Evolutionary conservation across 2,797 vertebrate species (phyloP).

Genomic region (Arnoldichthys spilopterus): DNA sequence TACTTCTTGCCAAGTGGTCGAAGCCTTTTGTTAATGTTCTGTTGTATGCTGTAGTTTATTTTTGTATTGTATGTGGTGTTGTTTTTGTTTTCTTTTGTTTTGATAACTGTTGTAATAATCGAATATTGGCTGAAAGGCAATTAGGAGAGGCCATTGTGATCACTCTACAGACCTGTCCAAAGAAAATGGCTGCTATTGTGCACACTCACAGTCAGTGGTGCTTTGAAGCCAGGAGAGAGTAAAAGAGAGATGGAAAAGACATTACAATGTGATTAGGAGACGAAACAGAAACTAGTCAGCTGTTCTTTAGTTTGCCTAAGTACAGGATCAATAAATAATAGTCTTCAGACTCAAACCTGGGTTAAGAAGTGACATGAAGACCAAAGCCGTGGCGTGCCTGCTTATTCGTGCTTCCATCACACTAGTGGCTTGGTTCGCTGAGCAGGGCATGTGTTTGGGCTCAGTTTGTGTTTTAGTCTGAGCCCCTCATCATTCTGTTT

Average conservation of each 20-base stretch:
- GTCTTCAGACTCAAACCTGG: slow-evolving; percentile 36
- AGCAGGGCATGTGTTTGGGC: slow-evolving; percentile 32
- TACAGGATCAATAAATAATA: slow-evolving; percentile 3
- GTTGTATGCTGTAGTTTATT: slow-evolving; percentile 35
- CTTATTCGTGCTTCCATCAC: slow-evolving; percentile 17
- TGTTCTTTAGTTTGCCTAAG: slow-evolving; percentile 7
- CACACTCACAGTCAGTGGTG: slow-evolving; percentile 12
- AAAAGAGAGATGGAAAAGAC: not conserved
- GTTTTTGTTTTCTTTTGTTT: slow-evolving; percentile 1
- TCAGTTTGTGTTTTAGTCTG: slow-evolving; percentile 21
- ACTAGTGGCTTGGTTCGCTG: slow-evolving; percentile 39
- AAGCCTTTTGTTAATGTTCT: slow-evolving; percentile 22
- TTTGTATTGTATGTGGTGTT: slow-evolving; percentile 26
- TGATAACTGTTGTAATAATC: slow-evolving; percentile 30
- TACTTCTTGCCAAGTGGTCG: slow-evolving; percentile 40
- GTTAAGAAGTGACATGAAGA: slow-evolving; percentile 21
- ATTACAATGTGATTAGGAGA: slow-evolving; percentile 7
- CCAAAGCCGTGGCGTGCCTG: slow-evolving; percentile 46
- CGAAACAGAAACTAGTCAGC: slow-evolving; percentile 2
- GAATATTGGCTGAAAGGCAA: slow-evolving; percentile 19
- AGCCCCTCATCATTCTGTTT: slow-evolving; percentile 38
- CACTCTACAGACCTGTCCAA: slow-evolving; percentile 52
- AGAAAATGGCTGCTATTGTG: slow-evolving; percentile 49
- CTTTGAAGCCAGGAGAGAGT: slow-evolving; percentile 24
- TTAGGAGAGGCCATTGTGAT: slow-evolving; percentile 35